phyloP scores from a whole-genome alignment of 2,113 vertebrate species.

The Saguinus midas region DNA sequence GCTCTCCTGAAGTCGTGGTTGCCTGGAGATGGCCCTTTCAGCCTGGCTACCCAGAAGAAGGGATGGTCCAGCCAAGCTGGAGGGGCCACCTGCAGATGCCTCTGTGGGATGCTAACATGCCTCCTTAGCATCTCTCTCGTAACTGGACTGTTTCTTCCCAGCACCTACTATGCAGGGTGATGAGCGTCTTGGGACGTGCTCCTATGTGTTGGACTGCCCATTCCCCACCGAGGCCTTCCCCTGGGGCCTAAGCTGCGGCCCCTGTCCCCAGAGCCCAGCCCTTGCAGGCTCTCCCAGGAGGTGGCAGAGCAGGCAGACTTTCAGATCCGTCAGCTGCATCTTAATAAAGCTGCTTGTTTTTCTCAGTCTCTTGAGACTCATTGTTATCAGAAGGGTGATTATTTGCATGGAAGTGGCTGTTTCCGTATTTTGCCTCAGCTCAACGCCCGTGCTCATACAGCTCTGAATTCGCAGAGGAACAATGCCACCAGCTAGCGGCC shows the following conservation, averaged over 20 bases:
- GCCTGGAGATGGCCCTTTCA: slow-evolving; percentile 61
- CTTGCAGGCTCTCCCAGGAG: not conserved
- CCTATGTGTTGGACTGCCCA: not conserved
- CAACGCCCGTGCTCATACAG: not conserved
- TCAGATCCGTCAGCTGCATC: not conserved
- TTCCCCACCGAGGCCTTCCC: not conserved
- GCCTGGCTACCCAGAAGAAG: not conserved
- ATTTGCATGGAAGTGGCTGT: not conserved
- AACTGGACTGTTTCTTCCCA: not conserved
- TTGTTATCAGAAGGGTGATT: not conserved
- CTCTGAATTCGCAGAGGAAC: not conserved
- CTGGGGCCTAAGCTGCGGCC: not conserved
- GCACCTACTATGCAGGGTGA: not conserved
- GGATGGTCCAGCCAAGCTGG: not conserved
- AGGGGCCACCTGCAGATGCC: not conserved
- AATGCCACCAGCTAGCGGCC: not conserved
- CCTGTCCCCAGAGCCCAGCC: not conserved
- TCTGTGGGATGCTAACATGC: not conserved
- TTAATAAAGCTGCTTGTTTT: not conserved
- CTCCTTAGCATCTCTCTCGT: not conserved
- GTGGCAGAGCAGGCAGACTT: not conserved
- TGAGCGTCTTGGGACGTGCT: not conserved
- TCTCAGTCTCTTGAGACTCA: not conserved
- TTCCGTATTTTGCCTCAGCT: not conserved
- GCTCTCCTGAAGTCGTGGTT: slow-evolving; percentile 52